A percentile compares a stretch with the other conserved stretches of the same genome.
Evolutionary conservation across 1,140 invertebrate genomes (phyloP).

Genomic region (Drosophila erecta): DNA sequence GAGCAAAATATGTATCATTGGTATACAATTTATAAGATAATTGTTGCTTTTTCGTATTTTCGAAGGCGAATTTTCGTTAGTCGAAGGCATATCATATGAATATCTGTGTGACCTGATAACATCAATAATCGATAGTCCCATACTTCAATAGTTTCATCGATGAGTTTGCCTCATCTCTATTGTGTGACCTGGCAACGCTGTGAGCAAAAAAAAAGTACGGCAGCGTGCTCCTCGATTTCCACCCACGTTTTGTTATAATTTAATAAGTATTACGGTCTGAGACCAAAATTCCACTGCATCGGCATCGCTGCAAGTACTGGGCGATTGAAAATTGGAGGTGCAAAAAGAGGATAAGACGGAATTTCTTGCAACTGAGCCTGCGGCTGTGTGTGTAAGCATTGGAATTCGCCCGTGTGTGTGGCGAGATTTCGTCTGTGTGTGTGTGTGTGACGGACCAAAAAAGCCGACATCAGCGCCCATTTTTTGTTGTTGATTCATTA

Average conservation of each 20-base stretch:
- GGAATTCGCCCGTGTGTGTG: slow-evolving; percentile 64
- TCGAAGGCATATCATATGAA: no score
- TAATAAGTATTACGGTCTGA: slow-evolving; percentile 35
- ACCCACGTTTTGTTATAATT: slow-evolving; percentile 48
- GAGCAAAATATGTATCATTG: no score
- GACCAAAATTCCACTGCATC: slow-evolving; percentile 14
- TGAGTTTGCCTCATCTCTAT: neutral
- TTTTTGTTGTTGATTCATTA: slow-evolving; percentile 83
- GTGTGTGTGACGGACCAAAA: slow-evolving; percentile 66
- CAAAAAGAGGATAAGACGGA: neutral
- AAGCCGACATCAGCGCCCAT: slow-evolving; percentile 82
- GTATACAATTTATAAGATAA: no score
- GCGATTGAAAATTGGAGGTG: neutral
- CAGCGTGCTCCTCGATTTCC: slow-evolving; percentile 27
- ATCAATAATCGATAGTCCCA: neutral
- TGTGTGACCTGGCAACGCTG: slow-evolving; percentile 8
- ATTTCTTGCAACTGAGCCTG: slow-evolving; percentile 12
- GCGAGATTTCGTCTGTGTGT: slow-evolving; percentile 41
- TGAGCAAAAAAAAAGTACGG: slow-evolving; percentile 4
- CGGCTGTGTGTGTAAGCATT: slow-evolving; percentile 51
- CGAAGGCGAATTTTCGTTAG: no score
- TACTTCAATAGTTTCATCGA: neutral
- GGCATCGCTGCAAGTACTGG: neutral
- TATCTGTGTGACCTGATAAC: neutral
- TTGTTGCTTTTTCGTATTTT: no score